Evolutionary conservation across 2,797 vertebrate genomes (phyloP).

Genomic region (Siniperca obscura): DNA sequence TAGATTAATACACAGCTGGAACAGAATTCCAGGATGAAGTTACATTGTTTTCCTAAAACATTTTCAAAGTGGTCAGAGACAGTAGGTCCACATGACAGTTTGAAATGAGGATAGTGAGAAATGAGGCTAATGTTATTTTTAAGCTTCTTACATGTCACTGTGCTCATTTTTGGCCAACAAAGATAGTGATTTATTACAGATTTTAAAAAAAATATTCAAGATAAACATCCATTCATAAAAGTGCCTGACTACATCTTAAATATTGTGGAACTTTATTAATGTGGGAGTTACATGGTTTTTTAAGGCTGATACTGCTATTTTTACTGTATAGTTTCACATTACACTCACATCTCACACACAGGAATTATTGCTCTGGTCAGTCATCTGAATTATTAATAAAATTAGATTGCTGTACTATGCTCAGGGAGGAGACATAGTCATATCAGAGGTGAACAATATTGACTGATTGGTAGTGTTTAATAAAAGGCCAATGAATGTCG

Average conservation of each 20-base stretch:
- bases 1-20: neutral
- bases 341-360: neutral
- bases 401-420: neutral
- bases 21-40: neutral
- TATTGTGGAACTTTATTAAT: neutral
- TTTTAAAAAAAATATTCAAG: neutral
- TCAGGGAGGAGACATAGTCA: neutral
- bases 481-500: neutral
- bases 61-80: neutral
- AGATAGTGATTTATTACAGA: neutral
- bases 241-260: neutral
- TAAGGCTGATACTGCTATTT: neutral
- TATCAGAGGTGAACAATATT: neutral
- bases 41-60: neutral
- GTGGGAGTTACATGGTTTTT: neutral
- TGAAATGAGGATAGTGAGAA: neutral
- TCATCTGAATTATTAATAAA: neutral
- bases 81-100: neutral
- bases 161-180: neutral
- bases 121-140: neutral
- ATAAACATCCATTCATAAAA: neutral
- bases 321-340: neutral
- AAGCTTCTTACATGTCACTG: neutral
- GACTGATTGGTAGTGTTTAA: neutral
- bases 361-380: neutral